Evolutionary conservation across 2,113 vertebrate genomes (phyloP).

Genomic region (human (Homo sapiens)): DNA sequence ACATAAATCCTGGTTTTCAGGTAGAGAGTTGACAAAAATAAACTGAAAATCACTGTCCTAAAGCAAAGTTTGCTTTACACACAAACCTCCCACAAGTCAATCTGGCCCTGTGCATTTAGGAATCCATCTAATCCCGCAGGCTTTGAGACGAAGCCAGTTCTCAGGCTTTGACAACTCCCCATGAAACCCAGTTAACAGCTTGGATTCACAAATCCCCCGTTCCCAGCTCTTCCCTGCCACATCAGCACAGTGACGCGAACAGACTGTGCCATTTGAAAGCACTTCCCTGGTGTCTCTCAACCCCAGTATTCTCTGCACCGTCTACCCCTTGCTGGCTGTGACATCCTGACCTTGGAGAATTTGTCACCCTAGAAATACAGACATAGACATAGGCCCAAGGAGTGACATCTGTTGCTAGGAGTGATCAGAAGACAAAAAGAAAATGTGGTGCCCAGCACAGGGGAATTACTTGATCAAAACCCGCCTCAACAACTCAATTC

Average conservation of each 20-base stretch:
- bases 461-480: neutral
- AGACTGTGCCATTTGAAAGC: constrained; percentile 53
- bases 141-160: constrained; percentile 24
- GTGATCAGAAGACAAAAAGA: neutral
- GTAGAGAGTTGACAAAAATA: neutral
- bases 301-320: neutral
- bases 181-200: constrained; percentile 47
- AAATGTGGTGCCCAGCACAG: neutral
- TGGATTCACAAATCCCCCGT: neutral
- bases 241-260: constrained; percentile 56
- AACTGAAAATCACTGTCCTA: neutral
- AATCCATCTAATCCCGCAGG: neutral
- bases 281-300: neutral
- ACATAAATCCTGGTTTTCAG: neutral
- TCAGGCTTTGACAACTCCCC: neutral
- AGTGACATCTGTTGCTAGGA: neutral
- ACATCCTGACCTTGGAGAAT: constrained; percentile 39
- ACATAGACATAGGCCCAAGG: neutral
- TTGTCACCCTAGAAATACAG: neutral
- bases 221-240: neutral
- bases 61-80: neutral
- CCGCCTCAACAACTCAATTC: neutral
- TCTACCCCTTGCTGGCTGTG: neutral
- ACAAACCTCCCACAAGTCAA: neutral
- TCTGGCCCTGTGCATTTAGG: neutral